A percentile compares a stretch with the other conserved stretches of the same genome.
Conservation (phyloP, 2,888 invertebrate genomes). For the Diarsia dahlii region DNA sequence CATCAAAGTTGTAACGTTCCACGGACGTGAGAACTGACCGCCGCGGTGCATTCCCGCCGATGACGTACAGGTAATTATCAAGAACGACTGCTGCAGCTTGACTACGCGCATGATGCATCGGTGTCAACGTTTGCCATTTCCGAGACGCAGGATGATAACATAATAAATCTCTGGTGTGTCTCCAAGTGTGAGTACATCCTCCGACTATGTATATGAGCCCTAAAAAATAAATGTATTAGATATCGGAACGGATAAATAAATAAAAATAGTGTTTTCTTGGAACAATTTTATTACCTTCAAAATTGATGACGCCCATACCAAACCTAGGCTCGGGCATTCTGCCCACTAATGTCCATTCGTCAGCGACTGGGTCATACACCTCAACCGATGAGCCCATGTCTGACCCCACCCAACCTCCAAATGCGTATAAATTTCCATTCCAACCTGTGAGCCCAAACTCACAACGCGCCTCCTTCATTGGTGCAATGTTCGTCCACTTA, state of each 20-base stretch:
- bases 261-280: not conserved
- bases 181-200: constrained; percentile 95
- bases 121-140: constrained; percentile 94
- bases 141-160: constrained; percentile 95
- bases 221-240: constrained; percentile 73
- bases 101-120: constrained; percentile 95
- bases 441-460: constrained; percentile 97
- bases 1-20: constrained; percentile 95
- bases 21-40: constrained; percentile 95
- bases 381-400: constrained; percentile 97
- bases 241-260: not conserved
- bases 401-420: constrained; percentile 98
- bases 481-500: constrained; percentile 92
- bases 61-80: constrained; percentile 95
- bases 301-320: constrained; percentile 97
- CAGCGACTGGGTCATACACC: constrained; percentile 94
- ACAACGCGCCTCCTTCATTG: constrained; percentile 96
- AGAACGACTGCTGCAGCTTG: constrained; percentile 97
- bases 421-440: constrained; percentile 95
- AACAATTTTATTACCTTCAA: constrained; percentile 91
- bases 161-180: constrained; percentile 95
- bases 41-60: constrained; percentile 96
- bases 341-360: constrained; percentile 95
- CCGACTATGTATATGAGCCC: constrained; percentile 97
- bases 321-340: constrained; percentile 96